phyloP scores from a whole-genome alignment of 1,140 invertebrate species.

The Drosophila aff. region DNA sequence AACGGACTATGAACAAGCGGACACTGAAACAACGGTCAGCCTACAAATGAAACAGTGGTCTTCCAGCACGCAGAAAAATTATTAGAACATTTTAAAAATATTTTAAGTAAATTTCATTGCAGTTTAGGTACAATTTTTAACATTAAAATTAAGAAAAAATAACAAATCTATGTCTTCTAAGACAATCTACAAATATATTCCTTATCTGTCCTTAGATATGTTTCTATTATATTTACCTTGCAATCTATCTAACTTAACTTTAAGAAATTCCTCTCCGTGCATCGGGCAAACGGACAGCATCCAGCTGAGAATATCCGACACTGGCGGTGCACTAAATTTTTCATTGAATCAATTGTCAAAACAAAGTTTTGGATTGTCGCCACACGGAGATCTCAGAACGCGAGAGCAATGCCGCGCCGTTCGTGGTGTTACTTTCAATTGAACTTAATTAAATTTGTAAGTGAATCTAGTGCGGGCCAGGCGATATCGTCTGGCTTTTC shows the following conservation, averaged over 20 bases:
- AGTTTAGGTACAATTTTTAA: accelerated
- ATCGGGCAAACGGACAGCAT: slow-evolving; percentile 11
- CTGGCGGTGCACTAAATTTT: slow-evolving; percentile 72
- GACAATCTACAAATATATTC: not conserved
- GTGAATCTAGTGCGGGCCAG: slow-evolving; percentile 82
- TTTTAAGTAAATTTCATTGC: too few species aligned
- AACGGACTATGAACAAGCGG: slow-evolving; percentile 4
- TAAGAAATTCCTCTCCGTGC: not conserved
- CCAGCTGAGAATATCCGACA: slow-evolving; percentile 26
- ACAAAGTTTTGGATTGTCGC: slow-evolving; percentile 80
- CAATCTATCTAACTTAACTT: not conserved
- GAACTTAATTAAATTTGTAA: slow-evolving; percentile 85
- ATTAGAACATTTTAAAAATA: too few species aligned
- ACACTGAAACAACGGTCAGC: slow-evolving; percentile 6
- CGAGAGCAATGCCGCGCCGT: slow-evolving; percentile 28
- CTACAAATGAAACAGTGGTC: not conserved
- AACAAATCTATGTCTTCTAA: not conserved
- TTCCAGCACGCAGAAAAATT: not conserved
- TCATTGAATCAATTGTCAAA: slow-evolving; percentile 84
- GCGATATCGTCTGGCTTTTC: slow-evolving; percentile 33
- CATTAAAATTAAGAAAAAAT: too few species aligned
- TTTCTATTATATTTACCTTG: not conserved
- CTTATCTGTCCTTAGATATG: not conserved
- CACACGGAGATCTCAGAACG: slow-evolving; percentile 49
- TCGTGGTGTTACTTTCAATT: slow-evolving; percentile 84